Base-by-base conservation (phyloP, 2,797 vertebrate genomes). In the Tenualosa ilisha region DNA sequence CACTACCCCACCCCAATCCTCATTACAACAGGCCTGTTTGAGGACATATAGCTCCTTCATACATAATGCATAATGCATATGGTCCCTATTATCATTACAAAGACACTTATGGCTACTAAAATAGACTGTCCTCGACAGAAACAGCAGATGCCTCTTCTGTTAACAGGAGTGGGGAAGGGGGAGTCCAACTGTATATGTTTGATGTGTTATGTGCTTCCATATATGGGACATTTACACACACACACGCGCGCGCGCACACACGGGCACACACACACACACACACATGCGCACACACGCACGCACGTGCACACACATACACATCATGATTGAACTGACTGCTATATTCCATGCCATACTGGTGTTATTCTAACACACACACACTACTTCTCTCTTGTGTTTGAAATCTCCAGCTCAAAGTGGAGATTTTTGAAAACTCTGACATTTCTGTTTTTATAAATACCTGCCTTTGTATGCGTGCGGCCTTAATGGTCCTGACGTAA, bases 71-170 rank as follows among this genome's bases (percentile, higher is more conserved):
- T 72, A 13, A 15, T 72, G 7, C 68, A 75, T 75, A 75, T 75
- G 68, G 31, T 15, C 31, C 68, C 40, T 75, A 75, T 75, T 75
- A 75, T 75, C 68, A 75, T 75, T 75, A 75, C 31, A 75, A 75
- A 75, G 68, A 75, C 68, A 40, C 65, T 13, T 37, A 26, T 37
- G 31, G 31, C 68, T 75, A 43, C 31, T 17, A 43, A 75, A 40
- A 75, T 75, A 75, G 68, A 40, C 37, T 31, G 17, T 43, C 37
- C 31, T 75, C 68, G 0, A 75, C 15, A 15, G 31, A 3, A 75
- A 13, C 68, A 37, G 31, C 68, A 75, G 68, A 75, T 75, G 68
- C 31, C 17, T 68, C 63, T 24, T n/a, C 8, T 13, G 63, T 24
- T 68, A 68, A 68, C 63, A 31, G 9, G 63, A 31, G 31, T 31